Conservation (phyloP, 2,888 invertebrate genomes). For the Lithosia quadra region DNA sequence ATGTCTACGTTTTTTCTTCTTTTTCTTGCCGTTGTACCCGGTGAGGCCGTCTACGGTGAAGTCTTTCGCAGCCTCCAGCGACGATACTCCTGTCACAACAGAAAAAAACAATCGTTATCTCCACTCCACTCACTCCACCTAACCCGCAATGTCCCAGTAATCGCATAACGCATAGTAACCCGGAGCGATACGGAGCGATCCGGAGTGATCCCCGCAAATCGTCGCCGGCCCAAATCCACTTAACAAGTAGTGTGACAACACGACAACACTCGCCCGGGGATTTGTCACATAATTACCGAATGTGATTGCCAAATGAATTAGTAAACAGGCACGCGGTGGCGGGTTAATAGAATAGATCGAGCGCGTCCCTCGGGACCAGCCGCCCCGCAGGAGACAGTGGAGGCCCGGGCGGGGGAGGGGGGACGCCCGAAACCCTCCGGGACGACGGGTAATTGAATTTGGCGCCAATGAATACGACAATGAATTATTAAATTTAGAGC, state of each 20-base stretch:
- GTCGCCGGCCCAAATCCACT: conserved; percentile 50
- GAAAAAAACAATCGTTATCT: conserved; percentile 31
- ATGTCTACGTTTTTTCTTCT: conserved; percentile 96
- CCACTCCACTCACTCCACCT: conserved; percentile 18
- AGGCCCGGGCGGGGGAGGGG: conserved; percentile 34
- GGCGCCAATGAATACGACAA: conserved; percentile 84
- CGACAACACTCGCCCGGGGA: conserved; percentile 56
- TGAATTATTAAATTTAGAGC: conserved; percentile 84
- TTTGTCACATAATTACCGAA: conserved; percentile 82
- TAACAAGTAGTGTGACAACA: conserved; percentile 55
- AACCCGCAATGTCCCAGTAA: conserved; percentile 18
- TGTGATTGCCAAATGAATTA: conserved; percentile 83
- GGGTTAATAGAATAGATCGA: conserved; percentile 68
- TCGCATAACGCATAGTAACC: conserved; percentile 9
- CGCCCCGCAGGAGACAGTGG: conserved; percentile 19
- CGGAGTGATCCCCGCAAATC: conserved; percentile 39
- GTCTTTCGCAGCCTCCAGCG: conserved; percentile 93
- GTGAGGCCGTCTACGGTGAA: conserved; percentile 94
- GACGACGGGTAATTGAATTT: conserved; percentile 80
- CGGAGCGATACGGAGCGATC: conserved; percentile 13
- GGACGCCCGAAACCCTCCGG: conserved; percentile 56
- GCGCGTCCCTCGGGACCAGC: conserved; percentile 55
- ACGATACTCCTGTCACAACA: conserved; percentile 87
- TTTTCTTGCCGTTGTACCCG: conserved; percentile 95
- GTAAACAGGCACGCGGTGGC: conserved; percentile 71